A percentile compares a stretch with the other conserved stretches of the same genome.
Evolutionary conservation across 2,797 vertebrate species (phyloP).

Genomic region (Muscicapa striata): DNA sequence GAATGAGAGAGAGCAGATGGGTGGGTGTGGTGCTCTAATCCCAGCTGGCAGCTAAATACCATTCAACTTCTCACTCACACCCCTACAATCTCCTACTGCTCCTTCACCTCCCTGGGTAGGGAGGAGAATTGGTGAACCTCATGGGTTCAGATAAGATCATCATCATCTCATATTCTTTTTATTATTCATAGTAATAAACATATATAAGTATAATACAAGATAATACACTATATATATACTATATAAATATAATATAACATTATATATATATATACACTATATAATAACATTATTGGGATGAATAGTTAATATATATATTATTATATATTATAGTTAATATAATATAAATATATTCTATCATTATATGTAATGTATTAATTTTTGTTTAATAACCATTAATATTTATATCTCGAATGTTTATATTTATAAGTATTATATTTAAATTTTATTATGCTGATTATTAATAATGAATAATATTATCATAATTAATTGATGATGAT

Average conservation of each 20-base stretch:
- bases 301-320: neutral
- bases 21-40: neutral
- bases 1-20: neutral
- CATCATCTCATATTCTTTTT: neutral
- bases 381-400: neutral
- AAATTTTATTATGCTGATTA: neutral
- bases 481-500: neutral
- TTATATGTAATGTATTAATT: no score
- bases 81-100: neutral
- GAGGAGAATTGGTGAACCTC: neutral
- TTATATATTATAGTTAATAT: no score
- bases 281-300: neutral
- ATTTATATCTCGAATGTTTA: no score
- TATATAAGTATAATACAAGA: neutral
- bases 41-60: neutral
- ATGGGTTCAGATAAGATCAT: neutral
- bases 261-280: neutral
- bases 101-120: rapidly evolving
- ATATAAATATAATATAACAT: no score
- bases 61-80: neutral
- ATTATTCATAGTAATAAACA: neutral
- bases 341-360: neutral
- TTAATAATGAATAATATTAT: neutral
- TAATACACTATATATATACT: no score
- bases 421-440: no score